These are phyloP conservation scores for Deilephila porcellus DNA, from an alignment of 2,888 invertebrate species.

Conservation along the genomic window DNA sequence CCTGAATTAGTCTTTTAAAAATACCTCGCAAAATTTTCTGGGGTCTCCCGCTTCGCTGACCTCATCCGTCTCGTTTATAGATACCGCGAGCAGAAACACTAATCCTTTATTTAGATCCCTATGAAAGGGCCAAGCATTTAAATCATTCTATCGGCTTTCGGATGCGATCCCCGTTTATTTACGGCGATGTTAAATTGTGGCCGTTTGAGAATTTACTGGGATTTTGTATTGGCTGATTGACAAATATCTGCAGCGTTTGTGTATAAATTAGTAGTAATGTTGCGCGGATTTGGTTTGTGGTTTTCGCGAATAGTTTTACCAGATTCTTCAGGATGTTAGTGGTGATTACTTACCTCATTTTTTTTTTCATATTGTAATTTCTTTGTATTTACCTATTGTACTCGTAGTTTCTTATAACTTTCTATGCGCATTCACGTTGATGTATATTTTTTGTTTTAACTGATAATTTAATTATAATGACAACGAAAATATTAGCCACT, in stretches of 20 bases:
- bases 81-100: conserved; percentile 11
- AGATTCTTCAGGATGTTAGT: neutral
- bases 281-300: neutral
- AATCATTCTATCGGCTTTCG: conserved; percentile 32
- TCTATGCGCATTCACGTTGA: no score
- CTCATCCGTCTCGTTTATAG: conserved; percentile 15
- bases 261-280: neutral
- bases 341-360: no score
- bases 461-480: no score
- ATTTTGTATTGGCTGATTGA: conserved; percentile 30
- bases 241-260: conserved; percentile 11
- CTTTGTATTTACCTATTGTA: no score
- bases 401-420: no score
- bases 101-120: conserved; percentile 23
- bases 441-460: neutral
- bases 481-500: no score
- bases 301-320: neutral
- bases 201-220: conserved; percentile 20
- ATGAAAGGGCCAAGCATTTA: conserved; percentile 16
- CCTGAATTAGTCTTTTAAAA: neutral
- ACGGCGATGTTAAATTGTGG: conserved; percentile 31
- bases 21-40: neutral
- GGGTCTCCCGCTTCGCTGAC: neutral
- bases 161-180: conserved; percentile 25
- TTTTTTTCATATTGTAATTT: no score